Percentiles rank a stretch among this genome's conserved stretches.
Evolutionary conservation across 2,113 vertebrate genomes (phyloP).

Genomic region (Plecotus auritus): DNA sequence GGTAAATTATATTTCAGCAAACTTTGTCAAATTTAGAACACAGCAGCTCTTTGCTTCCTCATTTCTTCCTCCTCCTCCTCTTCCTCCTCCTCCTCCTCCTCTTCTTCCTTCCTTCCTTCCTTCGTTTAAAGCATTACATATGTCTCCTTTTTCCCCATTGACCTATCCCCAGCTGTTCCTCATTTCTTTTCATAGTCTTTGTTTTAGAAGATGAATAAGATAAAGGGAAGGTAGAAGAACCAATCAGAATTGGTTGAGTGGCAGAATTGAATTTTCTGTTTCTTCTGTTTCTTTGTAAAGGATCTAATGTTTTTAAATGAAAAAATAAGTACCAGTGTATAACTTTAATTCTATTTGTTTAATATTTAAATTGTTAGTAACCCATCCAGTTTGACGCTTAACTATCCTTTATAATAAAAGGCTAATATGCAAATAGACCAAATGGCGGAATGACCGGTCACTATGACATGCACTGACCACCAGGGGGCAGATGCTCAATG

Average conservation of each 20-base stretch:
- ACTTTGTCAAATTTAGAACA: neutral
- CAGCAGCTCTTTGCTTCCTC: neutral
- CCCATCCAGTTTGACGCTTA: neutral
- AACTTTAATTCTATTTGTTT: neutral
- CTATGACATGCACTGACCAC: too few species aligned
- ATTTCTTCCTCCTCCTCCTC: too few species aligned
- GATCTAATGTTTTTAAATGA: neutral
- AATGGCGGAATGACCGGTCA: accelerated
- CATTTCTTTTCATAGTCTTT: neutral
- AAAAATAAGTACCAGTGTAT: neutral
- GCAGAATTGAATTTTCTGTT: neutral
- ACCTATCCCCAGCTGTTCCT: neutral
- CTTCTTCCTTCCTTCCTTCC: too few species aligned
- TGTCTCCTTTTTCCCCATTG: too few species aligned
- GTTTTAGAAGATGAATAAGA: neutral
- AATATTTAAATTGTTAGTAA: neutral
- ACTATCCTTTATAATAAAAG: too few species aligned
- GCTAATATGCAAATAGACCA: too few species aligned
- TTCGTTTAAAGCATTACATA: too few species aligned
- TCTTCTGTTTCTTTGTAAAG: neutral
- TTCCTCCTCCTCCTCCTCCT: too few species aligned
- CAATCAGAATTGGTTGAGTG: neutral
- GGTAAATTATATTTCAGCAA: neutral
- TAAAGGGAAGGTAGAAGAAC: neutral
- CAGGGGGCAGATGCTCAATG: too few species aligned